Evolutionary conservation across 2,797 vertebrate genomes (phyloP), one percentile per base, ranked within the genome.

Genomic region (Glossophaga mutica): DNA sequence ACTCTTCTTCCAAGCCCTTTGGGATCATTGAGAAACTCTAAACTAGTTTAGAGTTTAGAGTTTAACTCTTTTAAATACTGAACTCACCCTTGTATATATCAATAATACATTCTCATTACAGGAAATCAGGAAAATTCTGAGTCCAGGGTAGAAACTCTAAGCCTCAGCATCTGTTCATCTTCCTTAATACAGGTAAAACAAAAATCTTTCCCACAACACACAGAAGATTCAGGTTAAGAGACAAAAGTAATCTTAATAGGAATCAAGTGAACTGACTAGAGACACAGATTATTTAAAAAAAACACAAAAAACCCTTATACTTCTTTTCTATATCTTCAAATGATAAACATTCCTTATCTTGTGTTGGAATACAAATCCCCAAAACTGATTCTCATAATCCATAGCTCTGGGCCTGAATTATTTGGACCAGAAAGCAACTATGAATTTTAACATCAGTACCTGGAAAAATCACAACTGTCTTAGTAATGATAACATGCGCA

Each of bases 91-190:
- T 77, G 15, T 57, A 76, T 44, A 24, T 26, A 87, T 65, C 16
- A 84, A 57, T 44, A 78, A 71, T 29, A 78, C 29, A 34, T 74
- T 88, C 48, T 90, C 78, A 88, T 65, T 78, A 74, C 15, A 94
- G 70, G 95, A 87, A 87, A 90, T 50, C 12, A 92, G 62, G 62
- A 90, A 91, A 92, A 94, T 84, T 90, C 62, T 76, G 71, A 90
- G 44, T 85, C 16, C 14, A 70, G n/a, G 22, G 65, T 44, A 94
- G 70, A 96, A 94, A 89, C 39, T 24, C 68, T 78, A 62, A 39
- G 39, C 59, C 22, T 79, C 26, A 85, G 48, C 11, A 94, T 76
- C 42, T 82, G 39, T 70, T 90, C 29, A 90, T 88, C 50, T 83
- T 93, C 44, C 50, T 86, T 44, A 91, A 71, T 5, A 74, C 39